Percentiles rank a stretch among this genome's conserved stretches.
Conservation (phyloP, 2,113 vertebrate genomes). For the Mellivora capensis region DNA sequence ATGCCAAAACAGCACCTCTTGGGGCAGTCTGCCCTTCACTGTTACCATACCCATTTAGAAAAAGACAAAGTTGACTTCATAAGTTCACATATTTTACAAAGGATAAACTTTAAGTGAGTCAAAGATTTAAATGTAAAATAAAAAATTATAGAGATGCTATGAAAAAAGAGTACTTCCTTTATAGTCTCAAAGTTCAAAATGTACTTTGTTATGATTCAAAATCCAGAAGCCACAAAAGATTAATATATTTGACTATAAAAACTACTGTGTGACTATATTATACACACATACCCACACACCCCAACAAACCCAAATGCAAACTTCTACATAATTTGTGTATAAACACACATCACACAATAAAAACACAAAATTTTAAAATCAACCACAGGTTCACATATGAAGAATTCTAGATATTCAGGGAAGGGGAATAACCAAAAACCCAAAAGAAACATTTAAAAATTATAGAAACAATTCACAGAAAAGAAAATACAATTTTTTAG, state of each 20-base stretch:
- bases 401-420: not conserved
- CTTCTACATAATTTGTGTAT: not conserved
- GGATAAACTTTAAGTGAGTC: not conserved
- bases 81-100: not conserved
- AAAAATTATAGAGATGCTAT: not conserved
- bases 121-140: slow-evolving; percentile 2
- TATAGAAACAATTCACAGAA: not conserved
- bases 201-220: not conserved
- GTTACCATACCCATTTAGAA: not conserved
- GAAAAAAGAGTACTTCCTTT: not conserved
- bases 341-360: not conserved
- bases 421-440: not conserved
- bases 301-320: not conserved
- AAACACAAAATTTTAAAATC: not conserved
- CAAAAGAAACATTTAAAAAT: not conserved
- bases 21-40: not conserved
- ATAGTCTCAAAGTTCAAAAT: not conserved
- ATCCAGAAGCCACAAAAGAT: not conserved
- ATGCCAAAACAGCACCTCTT: not conserved
- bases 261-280: not conserved
- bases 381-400: not conserved
- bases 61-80: not conserved
- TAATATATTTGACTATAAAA: not conserved
- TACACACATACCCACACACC: not conserved
- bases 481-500: not conserved